Conservation (phyloP, 2,113 vertebrate genomes). For the Dromiciops gliroides region DNA sequence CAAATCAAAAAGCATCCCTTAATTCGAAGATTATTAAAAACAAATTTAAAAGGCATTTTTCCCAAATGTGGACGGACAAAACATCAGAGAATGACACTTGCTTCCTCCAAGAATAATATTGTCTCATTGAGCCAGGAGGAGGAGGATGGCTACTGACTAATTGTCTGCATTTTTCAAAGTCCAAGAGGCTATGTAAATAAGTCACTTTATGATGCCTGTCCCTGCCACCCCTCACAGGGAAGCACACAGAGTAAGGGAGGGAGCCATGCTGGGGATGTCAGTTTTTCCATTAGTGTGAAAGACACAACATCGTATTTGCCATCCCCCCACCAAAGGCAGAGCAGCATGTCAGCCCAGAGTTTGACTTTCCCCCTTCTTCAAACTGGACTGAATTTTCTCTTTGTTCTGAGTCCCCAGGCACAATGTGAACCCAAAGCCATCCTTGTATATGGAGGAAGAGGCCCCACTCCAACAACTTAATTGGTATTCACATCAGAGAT, state of each 20-base stretch:
- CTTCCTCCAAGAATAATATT: background rate
- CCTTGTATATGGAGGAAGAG: background rate
- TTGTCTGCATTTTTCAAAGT: background rate
- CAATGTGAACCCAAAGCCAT: background rate
- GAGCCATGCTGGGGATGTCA: background rate
- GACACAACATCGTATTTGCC: background rate
- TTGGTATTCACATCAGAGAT: conserved; percentile 10
- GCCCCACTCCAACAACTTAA: background rate
- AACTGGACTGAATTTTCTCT: background rate
- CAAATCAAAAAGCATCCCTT: background rate
- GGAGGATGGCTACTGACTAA: background rate
- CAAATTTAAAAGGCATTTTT: background rate
- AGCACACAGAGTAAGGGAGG: background rate
- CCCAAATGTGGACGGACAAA: background rate
- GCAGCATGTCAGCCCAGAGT: background rate
- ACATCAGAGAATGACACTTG: background rate
- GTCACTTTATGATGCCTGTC: background rate
- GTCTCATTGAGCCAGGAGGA: background rate
- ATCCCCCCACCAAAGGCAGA: background rate
- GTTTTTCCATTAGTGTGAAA: background rate
- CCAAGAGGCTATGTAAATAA: background rate
- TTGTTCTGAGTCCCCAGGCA: background rate
- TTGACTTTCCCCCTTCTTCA: background rate
- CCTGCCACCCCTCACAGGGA: background rate
- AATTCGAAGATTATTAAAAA: background rate